These are phyloP conservation scores for Carcharodon carcharias DNA, from an alignment of 2,797 vertebrate species.

Conservation along the genomic window DNA sequence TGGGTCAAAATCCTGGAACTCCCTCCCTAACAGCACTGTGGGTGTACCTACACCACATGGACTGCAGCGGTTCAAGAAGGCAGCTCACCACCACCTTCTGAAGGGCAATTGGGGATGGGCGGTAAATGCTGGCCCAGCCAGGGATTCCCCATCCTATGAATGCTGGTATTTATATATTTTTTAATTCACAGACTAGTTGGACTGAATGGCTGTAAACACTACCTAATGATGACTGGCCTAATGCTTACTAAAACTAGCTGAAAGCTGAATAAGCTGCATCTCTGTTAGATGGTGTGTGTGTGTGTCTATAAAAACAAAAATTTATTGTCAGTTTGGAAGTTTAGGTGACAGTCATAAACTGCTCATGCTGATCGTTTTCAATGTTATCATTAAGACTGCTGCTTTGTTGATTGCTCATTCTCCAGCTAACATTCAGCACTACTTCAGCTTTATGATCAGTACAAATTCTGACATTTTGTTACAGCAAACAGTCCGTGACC, in stretches of 20 bases:
- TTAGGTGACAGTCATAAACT: background rate
- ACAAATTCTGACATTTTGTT: background rate
- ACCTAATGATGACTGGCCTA: background rate
- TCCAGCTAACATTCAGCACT: background rate
- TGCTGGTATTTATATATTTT: too few species aligned
- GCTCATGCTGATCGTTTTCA: background rate
- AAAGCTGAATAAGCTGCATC: background rate
- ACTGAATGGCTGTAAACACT: background rate
- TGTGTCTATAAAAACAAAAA: background rate
- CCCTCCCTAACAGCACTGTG: too few species aligned
- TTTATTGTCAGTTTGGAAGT: background rate
- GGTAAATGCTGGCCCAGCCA: too few species aligned
- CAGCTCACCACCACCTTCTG: too few species aligned
- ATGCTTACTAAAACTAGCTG: background rate
- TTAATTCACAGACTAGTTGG: background rate
- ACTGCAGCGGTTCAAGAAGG: too few species aligned
- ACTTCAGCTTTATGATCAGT: background rate
- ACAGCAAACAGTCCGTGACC: conserved; percentile 93
- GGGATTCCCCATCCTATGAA: too few species aligned
- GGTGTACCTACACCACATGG: too few species aligned
- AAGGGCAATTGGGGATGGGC: too few species aligned
- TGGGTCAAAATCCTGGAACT: too few species aligned
- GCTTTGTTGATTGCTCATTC: background rate
- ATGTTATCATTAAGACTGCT: background rate
- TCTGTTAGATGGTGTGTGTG: background rate